Base-by-base conservation (phyloP, 2,888 invertebrate species). In the Prionchulus punctatus region DNA sequence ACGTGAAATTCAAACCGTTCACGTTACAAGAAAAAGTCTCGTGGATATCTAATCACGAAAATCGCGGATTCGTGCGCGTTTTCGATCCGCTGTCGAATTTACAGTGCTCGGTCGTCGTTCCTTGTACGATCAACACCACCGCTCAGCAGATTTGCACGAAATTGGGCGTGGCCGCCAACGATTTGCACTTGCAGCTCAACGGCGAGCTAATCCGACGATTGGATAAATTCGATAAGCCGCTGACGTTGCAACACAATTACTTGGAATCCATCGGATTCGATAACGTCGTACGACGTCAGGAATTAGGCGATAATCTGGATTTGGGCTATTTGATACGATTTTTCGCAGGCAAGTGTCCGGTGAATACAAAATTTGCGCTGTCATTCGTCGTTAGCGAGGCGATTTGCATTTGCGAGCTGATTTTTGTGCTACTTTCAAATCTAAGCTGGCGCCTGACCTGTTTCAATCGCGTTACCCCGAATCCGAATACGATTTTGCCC, bases 201-300 rank as follows among this genome's bases (percentile, higher is more conserved):
- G 73, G 73, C 0, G 72, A 73, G 59, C 65, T 69, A 23, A 69
- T 72, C 51, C 62, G 68, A 12, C 61, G 73, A 23, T 63, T 74
- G 59, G 71, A 72, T 48, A 66, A 70, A 0, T 68, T 69, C 60
- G 73, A 73, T 49, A 67, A 69, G 61, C 74, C 74, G 0, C 62
- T 74, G 58, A 68, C 66, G 2, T 62, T 75, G 50, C 73, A 74
- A 65, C 73, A 74, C 62, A 72, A 73, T 56, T 72, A 69, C 61
- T 65, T 73, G 45, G 61, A 66, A 30, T 65, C 64, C n/a, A 65
- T 74, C 23, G 73, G 73, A 1, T 71, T 69, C 62, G 61, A 60
- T 1, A 68, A 72, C 54, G 60, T 66, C 12, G 59, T 59, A 45
- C 64, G 70, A 26, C 68, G 71, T 21, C 73, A 74, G 60, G 65